Percentiles rank a stretch among this genome's conserved stretches.
Conservation (phyloP, 2,113 vertebrate species). For the Agapornis roseicollis region DNA sequence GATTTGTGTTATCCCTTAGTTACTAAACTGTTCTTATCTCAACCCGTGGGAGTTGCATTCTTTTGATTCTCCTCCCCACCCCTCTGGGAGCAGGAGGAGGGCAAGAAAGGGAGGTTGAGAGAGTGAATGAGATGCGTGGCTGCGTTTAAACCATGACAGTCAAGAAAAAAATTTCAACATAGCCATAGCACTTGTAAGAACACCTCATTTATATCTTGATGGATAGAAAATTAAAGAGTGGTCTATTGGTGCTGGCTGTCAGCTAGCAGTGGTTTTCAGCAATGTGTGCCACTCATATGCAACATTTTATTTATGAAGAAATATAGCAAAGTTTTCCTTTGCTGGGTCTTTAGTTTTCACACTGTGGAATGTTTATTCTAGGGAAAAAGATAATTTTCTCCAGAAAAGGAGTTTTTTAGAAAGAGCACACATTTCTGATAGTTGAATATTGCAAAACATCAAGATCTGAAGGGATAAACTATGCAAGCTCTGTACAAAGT, state of each 20-base stretch:
- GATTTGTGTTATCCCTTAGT: no score
- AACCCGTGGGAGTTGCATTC: no score
- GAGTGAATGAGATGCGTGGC: no score
- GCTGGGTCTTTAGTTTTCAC: constrained; percentile 6
- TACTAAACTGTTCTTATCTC: no score
- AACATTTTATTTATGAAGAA: background rate
- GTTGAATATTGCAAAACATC: background rate
- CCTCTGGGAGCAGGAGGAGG: no score
- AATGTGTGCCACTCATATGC: background rate
- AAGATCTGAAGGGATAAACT: background rate
- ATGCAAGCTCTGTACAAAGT: background rate
- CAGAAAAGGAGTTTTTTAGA: constrained; percentile 1
- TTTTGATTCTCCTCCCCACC: no score
- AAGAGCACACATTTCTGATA: background rate
- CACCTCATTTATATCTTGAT: background rate
- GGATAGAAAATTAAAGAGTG: background rate
- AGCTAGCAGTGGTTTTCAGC: constrained; percentile 14
- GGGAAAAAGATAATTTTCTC: background rate
- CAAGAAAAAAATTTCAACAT: background rate
- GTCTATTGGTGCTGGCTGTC: background rate
- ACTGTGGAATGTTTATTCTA: background rate
- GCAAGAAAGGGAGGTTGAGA: no score
- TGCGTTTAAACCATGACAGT: no score
- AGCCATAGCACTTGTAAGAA: background rate
- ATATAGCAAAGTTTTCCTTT: constrained; percentile 27